Evolutionary conservation across 2,113 vertebrate genomes (phyloP).

Genomic region (Brachypodius melanocephalos): DNA sequence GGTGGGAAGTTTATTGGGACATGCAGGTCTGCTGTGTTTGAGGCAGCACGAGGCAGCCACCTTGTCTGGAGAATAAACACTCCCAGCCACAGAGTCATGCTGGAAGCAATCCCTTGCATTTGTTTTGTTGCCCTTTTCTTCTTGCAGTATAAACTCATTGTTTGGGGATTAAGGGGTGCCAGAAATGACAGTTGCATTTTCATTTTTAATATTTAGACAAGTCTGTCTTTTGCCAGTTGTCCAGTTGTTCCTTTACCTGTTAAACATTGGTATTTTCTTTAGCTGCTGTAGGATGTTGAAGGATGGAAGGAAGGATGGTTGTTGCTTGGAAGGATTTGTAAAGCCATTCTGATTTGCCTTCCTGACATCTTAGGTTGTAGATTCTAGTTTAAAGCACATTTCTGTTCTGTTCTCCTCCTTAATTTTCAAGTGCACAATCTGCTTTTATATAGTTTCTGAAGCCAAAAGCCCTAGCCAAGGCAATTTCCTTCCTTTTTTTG

Average conservation of each 20-base stretch:
- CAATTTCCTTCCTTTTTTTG: background rate
- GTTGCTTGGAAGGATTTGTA: background rate
- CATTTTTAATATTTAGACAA: background rate
- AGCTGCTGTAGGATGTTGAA: background rate
- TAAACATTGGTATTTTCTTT: background rate
- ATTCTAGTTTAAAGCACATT: background rate
- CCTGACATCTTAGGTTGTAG: background rate
- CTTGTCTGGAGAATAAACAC: background rate
- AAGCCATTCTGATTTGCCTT: background rate
- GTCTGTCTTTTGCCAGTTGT: background rate
- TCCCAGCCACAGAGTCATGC: fast-evolving
- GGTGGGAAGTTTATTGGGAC: background rate
- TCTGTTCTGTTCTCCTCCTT: background rate
- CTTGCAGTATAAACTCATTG: background rate
- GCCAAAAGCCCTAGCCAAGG: background rate
- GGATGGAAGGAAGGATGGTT: fast-evolving
- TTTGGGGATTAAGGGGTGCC: background rate
- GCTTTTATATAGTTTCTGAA: background rate
- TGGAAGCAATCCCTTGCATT: background rate
- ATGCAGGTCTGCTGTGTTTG: background rate
- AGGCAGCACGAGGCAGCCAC: background rate
- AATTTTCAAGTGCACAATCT: fast-evolving
- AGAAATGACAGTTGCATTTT: background rate
- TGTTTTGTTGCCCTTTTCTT: background rate
- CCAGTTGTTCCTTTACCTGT: background rate